Evolutionary conservation across 2,888 invertebrate genomes (phyloP).

Genomic region (Archips crataeganus): DNA sequence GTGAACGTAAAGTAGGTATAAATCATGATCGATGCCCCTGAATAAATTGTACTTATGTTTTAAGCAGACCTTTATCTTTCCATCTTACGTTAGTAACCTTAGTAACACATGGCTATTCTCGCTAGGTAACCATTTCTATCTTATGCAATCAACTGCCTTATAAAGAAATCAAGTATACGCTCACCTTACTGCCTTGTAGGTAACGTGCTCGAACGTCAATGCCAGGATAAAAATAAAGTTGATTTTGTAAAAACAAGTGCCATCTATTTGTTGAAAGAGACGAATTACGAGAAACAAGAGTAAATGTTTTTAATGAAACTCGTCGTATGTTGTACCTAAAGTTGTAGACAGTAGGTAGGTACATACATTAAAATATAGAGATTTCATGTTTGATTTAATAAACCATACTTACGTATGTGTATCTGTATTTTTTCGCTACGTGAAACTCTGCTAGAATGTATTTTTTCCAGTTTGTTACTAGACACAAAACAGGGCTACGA

Average conservation of each 20-base stretch:
- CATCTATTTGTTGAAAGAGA: neutral
- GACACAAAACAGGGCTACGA: too few species aligned
- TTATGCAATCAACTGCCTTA: constrained; percentile 57
- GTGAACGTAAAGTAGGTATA: too few species aligned
- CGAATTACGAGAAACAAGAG: neutral
- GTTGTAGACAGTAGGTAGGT: too few species aligned
- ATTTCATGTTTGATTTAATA: too few species aligned
- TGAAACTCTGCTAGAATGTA: too few species aligned
- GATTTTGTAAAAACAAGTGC: neutral
- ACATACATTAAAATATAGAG: too few species aligned
- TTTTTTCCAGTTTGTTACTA: too few species aligned
- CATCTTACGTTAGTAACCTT: constrained; percentile 9
- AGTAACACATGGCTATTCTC: constrained; percentile 17
- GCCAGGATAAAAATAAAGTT: constrained; percentile 54
- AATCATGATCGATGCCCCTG: too few species aligned
- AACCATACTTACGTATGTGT: too few species aligned
- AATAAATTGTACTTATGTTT: too few species aligned
- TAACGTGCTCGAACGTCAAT: constrained; percentile 67
- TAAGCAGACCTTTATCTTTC: neutral
- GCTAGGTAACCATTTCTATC: constrained; percentile 27
- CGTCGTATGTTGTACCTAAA: too few species aligned
- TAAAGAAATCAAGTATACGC: constrained; percentile 73
- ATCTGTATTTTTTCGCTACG: too few species aligned
- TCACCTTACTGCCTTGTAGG: constrained; percentile 72
- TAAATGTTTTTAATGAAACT: neutral